Percentiles rank a stretch among this genome's conserved stretches.
phyloP scores from a whole-genome alignment of 1,140 invertebrate species.

The Druon quercuslanigerum region DNA sequence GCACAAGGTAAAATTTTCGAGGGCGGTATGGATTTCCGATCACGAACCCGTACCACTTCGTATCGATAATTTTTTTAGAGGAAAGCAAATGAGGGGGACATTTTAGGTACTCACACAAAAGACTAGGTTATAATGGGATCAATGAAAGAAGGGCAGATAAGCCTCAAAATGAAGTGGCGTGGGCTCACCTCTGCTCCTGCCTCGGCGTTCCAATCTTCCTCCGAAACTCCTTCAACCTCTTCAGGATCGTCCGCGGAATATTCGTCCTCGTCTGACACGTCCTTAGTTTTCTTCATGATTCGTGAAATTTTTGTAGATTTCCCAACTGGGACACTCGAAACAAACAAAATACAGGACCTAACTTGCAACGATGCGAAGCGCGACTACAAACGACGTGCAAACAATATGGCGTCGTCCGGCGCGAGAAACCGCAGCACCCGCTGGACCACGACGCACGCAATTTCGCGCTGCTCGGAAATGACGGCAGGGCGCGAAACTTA shows the following conservation, averaged over 20 bases:
- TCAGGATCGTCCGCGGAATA: constrained; percentile 73
- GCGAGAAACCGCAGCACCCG: constrained; percentile 25
- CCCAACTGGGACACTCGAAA: constrained; percentile 19
- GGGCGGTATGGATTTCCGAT: not conserved
- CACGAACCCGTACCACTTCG: constrained; percentile 41
- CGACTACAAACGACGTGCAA: constrained; percentile 52
- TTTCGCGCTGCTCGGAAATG: constrained; percentile 36
- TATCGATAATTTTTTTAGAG: constrained; percentile 35
- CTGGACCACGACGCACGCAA: constrained; percentile 39
- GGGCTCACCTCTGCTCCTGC: constrained; percentile 64
- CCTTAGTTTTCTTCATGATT: constrained; percentile 72
- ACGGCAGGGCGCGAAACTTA: constrained; percentile 22
- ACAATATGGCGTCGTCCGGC: constrained; percentile 63
- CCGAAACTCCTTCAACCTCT: constrained; percentile 70
- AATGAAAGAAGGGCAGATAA: constrained; percentile 20
- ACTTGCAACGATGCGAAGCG: not conserved
- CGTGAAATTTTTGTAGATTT: constrained; percentile 70
- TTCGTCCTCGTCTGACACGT: constrained; percentile 73
- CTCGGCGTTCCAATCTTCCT: constrained; percentile 72
- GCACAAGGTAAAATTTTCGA: not conserved
- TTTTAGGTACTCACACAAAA: not conserved
- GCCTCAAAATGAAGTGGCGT: constrained; percentile 40
- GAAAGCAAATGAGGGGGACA: not conserved
- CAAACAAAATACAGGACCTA: constrained; percentile 21
- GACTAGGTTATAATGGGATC: not conserved